Evolutionary conservation across 2,113 vertebrate species (phyloP).

Genomic region (Neomonachus schauinslandi): DNA sequence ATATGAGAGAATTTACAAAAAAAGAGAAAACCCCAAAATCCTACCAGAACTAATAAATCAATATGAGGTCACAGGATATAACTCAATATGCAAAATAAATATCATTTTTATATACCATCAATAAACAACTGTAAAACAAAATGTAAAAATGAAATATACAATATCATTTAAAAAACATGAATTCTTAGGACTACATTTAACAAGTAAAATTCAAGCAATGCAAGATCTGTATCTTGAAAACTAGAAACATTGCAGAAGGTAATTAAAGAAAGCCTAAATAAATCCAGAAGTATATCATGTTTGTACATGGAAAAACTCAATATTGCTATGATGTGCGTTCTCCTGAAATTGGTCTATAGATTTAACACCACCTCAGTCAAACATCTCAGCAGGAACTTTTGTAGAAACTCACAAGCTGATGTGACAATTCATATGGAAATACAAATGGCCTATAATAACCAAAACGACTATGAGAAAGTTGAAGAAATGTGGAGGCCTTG

Average conservation of each 20-base stretch:
- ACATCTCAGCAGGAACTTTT: background rate
- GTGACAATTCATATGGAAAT: background rate
- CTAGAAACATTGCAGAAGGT: background rate
- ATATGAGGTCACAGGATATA: background rate
- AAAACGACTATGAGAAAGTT: background rate
- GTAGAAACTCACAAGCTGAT: background rate
- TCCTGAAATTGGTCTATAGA: background rate
- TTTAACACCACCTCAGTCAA: background rate
- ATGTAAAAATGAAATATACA: background rate
- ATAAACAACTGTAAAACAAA: conserved; percentile 14
- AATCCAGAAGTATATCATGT: background rate
- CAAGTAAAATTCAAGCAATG: background rate
- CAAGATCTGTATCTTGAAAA: background rate
- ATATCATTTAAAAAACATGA: background rate
- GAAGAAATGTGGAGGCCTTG: background rate
- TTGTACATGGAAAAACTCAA: background rate
- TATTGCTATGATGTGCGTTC: background rate
- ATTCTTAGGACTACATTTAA: conserved; percentile 8
- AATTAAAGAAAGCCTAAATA: background rate
- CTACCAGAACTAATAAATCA: background rate
- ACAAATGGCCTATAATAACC: background rate
- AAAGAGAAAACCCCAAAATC: background rate
- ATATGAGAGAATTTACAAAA: background rate
- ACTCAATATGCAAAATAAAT: conserved; percentile 7
- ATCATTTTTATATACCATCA: background rate